Evolutionary conservation across 2,888 invertebrate genomes (phyloP).

Genomic region (Drosophila merina): DNA sequence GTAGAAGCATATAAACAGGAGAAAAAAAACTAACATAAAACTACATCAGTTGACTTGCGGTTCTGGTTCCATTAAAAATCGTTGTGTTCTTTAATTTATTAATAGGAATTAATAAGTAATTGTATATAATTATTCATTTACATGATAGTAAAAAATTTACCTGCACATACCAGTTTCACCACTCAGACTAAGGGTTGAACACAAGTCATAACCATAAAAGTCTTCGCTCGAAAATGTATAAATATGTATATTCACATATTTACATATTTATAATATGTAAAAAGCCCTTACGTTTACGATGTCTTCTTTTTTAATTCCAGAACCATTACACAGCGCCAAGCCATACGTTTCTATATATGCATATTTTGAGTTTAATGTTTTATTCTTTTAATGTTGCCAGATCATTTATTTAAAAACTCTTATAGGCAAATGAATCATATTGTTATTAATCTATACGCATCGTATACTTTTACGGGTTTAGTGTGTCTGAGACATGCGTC

Average conservation of each 20-base stretch:
- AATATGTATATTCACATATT: background rate
- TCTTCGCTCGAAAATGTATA: background rate
- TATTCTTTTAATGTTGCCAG: too few relatives aligned
- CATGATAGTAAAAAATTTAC: too few relatives aligned
- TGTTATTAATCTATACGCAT: too few relatives aligned
- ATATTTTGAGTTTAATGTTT: too few relatives aligned
- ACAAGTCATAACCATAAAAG: background rate
- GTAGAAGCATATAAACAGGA: background rate
- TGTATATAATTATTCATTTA: background rate
- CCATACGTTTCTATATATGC: too few relatives aligned
- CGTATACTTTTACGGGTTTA: too few relatives aligned
- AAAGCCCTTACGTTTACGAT: background rate
- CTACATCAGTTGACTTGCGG: background rate
- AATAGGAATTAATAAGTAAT: background rate
- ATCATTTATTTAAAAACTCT: too few relatives aligned
- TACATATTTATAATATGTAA: background rate
- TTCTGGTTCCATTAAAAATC: background rate
- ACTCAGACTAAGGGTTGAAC: background rate
- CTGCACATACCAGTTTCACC: background rate
- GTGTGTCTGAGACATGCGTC: too few relatives aligned
- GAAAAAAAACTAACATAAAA: background rate
- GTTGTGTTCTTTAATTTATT: background rate
- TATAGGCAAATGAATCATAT: too few relatives aligned
- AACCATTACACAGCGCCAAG: background rate
- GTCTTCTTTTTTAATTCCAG: background rate